Conservation (phyloP, 2,113 vertebrate species). For the Alexandromys fortis region DNA sequence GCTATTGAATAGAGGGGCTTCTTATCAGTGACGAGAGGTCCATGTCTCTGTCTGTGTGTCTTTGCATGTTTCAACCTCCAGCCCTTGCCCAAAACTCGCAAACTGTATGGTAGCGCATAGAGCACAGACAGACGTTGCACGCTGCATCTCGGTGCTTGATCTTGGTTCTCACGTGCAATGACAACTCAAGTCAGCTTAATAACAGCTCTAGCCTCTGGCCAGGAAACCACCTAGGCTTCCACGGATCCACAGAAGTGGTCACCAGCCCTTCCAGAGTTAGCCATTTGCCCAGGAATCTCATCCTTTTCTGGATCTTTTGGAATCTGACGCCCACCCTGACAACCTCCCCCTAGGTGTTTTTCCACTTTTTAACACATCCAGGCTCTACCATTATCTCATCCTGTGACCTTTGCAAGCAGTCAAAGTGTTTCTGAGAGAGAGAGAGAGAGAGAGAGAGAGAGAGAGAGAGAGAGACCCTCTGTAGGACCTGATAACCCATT, state of each 20-base stretch:
- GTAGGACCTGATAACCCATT: background rate
- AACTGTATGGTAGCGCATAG: no score
- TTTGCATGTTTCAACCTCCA: no score
- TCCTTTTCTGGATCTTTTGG: background rate
- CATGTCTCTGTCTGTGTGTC: no score
- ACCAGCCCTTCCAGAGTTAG: background rate
- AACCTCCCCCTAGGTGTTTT: background rate
- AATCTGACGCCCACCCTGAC: background rate
- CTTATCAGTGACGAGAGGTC: no score
- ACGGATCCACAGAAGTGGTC: background rate
- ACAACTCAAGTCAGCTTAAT: background rate
- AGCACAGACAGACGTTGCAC: no score
- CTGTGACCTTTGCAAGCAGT: conserved; percentile 19
- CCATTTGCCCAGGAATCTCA: background rate
- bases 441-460: background rate
- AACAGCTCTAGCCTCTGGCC: background rate
- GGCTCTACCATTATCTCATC: conserved; percentile 9
- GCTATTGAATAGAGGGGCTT: no score
- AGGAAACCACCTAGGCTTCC: conserved; percentile 34
- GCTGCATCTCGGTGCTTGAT: background rate
- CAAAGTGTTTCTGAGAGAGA: background rate
- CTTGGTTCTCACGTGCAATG: background rate
- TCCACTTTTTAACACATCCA: background rate
- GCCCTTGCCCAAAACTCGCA: no score
- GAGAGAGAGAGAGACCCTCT: background rate